phyloP scores from a whole-genome alignment of 1,140 invertebrate genomes.

The Oedothorax gibbosus region DNA sequence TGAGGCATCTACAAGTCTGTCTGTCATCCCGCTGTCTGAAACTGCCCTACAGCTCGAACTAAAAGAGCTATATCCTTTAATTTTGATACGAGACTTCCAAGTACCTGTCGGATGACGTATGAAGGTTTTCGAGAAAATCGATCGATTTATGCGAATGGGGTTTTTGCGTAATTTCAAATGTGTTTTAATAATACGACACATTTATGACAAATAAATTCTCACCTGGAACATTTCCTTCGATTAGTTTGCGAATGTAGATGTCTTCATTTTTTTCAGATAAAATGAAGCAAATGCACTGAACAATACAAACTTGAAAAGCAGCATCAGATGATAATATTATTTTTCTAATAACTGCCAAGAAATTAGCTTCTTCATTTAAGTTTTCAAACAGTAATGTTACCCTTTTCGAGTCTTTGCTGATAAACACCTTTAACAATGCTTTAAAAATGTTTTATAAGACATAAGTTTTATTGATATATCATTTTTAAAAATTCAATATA shows the following conservation, averaged over 20 bases:
- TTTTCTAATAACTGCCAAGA: constrained; percentile 23
- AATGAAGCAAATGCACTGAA: constrained; percentile 40
- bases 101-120: too few relatives aligned
- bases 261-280: constrained; percentile 9
- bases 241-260: not conserved
- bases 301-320: constrained; percentile 27
- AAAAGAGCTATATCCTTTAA: too few relatives aligned
- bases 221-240: constrained; percentile 43
- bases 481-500: too few relatives aligned
- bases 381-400: constrained; percentile 20
- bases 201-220: not conserved
- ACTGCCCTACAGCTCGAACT: too few relatives aligned
- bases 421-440: constrained; percentile 47
- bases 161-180: too few relatives aligned
- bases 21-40: too few relatives aligned
- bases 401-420: not conserved
- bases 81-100: too few relatives aligned
- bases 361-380: constrained; percentile 10
- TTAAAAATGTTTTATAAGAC: not conserved
- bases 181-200: too few relatives aligned
- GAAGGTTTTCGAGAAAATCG: too few relatives aligned
- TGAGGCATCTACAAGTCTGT: too few relatives aligned
- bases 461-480: too few relatives aligned
- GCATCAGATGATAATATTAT: constrained; percentile 6
- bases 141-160: too few relatives aligned